These are phyloP conservation scores for Gymnosoma rotundatum DNA, from an alignment of 2,888 invertebrate species.

Conservation along the genomic window DNA sequence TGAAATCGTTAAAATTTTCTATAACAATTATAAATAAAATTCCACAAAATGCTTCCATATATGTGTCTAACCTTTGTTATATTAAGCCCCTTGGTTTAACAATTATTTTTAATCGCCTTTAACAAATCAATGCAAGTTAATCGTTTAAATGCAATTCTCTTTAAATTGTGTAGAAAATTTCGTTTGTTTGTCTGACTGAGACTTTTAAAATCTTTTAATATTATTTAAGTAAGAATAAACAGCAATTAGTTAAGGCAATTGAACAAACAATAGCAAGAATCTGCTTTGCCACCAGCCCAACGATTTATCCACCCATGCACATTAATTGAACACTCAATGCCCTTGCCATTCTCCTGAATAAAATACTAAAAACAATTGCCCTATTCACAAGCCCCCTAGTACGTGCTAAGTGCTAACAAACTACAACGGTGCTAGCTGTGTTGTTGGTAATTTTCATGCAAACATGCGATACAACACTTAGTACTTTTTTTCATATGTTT, in stretches of 20 bases:
- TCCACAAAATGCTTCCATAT: background rate
- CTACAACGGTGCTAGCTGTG: no score
- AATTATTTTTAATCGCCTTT: slow-evolving; percentile 39
- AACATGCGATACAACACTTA: no score
- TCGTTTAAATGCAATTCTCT: background rate
- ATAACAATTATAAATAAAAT: background rate
- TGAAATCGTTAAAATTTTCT: background rate
- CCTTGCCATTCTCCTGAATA: slow-evolving; percentile 3
- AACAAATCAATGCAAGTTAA: slow-evolving; percentile 48
- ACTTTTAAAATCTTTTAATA: slow-evolving; percentile 4
- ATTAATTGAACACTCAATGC: no score
- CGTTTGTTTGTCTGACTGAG: background rate
- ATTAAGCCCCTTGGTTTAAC: background rate
- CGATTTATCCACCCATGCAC: background rate
- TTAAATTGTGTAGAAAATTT: slow-evolving; percentile 10
- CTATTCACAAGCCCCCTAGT: no score
- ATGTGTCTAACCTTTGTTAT: background rate
- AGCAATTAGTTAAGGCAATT: slow-evolving; percentile 62
- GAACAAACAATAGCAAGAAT: slow-evolving; percentile 41
- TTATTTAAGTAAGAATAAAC: slow-evolving; percentile 51
- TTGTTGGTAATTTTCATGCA: no score
- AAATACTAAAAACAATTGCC: slow-evolving; percentile 50
- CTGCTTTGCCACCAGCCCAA: background rate
- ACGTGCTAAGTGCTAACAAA: no score
- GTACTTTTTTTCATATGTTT: no score